phyloP scores from a whole-genome alignment of 2,113 vertebrate species.

The Sceloporus undulatus region DNA sequence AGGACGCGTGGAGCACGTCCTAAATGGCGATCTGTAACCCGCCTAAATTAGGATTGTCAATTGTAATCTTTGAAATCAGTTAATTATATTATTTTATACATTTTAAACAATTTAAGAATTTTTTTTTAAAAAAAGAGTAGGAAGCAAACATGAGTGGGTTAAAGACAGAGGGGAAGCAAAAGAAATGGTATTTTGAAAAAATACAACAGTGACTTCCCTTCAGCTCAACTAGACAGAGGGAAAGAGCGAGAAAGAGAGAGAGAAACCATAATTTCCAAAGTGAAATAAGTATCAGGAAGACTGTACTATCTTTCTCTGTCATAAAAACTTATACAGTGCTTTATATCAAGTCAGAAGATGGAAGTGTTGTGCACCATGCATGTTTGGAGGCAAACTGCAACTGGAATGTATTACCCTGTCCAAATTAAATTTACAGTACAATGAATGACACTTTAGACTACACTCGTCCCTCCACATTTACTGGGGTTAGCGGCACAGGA shows the following conservation, averaged over 20 bases:
- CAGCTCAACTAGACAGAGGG: neutral
- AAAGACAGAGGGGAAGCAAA: constrained; percentile 16
- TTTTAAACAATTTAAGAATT: constrained; percentile 1
- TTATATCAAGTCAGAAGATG: neutral
- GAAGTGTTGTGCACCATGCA: neutral
- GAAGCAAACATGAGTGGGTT: constrained; percentile 4
- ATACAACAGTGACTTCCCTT: constrained; percentile 33
- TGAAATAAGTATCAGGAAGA: neutral
- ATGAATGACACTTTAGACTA: neutral
- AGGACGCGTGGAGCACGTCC: too few species aligned
- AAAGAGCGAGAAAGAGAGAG: neutral
- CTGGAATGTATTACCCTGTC: neutral
- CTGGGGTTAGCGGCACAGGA: too few species aligned
- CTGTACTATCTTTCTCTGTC: too few species aligned
- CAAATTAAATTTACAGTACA: neutral
- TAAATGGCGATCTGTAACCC: too few species aligned
- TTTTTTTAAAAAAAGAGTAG: neutral
- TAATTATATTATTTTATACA: constrained; percentile 24
- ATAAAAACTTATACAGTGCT: neutral
- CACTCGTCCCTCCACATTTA: too few species aligned
- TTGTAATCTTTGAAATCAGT: constrained; percentile 24
- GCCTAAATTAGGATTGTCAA: neutral
- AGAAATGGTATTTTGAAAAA: neutral
- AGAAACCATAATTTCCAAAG: too few species aligned
- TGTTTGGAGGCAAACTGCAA: neutral